Percentiles rank a stretch among this genome's conserved stretches.
These are phyloP conservation scores for Drosophila koepferae DNA, from an alignment of 2,888 invertebrate genomes.

Conservation along the genomic window DNA sequence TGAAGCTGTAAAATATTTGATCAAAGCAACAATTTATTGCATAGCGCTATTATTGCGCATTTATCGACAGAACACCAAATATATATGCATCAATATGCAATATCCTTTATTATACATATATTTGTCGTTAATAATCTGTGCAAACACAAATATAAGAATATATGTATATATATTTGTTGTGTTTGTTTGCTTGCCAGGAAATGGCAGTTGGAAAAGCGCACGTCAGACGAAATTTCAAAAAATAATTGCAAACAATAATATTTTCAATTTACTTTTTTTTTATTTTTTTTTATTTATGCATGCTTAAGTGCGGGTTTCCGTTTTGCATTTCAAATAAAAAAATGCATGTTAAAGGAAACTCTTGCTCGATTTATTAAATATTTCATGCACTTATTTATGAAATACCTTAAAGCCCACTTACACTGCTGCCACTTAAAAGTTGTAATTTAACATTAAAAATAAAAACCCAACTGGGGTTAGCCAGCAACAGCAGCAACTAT, in stretches of 20 bases:
- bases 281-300: background rate
- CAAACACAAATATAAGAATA: constrained; percentile 12
- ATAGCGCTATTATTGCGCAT: constrained; percentile 12
- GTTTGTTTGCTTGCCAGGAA: constrained; percentile 43
- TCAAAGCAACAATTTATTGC: constrained; percentile 18
- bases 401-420: no score
- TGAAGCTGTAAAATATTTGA: constrained; percentile 1
- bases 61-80: background rate
- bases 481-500: background rate
- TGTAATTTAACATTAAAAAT: constrained; percentile 4
- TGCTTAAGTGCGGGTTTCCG: constrained; percentile 34
- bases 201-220: constrained; percentile 36
- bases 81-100: background rate
- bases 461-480: constrained; percentile 1
- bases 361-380: constrained; percentile 4
- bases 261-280: constrained; percentile 14
- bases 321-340: constrained; percentile 33
- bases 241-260: constrained; percentile 23
- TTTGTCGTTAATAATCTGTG: constrained; percentile 2
- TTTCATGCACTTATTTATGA: background rate
- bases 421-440: background rate
- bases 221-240: constrained; percentile 23
- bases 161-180: constrained; percentile 4
- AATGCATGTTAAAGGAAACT: constrained; percentile 4
- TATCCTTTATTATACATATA: background rate